phyloP scores from a whole-genome alignment of 2,797 vertebrate genomes.

The Tadarida brasiliensis region DNA sequence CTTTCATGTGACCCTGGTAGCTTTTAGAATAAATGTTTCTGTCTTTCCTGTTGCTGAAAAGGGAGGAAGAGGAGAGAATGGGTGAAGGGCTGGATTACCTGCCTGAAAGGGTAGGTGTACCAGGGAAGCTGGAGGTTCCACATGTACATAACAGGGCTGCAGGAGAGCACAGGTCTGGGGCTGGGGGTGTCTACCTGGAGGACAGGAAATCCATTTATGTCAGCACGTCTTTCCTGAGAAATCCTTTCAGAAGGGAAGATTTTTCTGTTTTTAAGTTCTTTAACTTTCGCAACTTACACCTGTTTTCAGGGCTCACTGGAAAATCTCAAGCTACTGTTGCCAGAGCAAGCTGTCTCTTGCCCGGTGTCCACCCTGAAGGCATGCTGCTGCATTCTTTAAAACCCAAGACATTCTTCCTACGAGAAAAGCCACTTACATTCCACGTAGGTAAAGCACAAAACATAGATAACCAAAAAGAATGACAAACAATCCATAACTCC shows the following conservation, averaged over 20 bases:
- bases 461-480: neutral
- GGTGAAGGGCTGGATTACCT: neutral
- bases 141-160: fast-evolving
- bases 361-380: neutral
- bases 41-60: neutral
- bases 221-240: neutral
- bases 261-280: neutral
- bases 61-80: neutral
- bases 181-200: neutral
- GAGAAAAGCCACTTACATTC: neutral
- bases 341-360: neutral
- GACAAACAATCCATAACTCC: neutral
- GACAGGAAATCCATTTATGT: neutral
- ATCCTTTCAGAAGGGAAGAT: neutral
- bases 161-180: neutral
- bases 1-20: neutral
- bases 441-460: neutral
- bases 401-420: neutral
- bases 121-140: no score
- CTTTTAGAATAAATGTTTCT: neutral
- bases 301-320: neutral
- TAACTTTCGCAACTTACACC: neutral
- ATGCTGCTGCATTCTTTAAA: neutral
- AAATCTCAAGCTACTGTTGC: neutral
- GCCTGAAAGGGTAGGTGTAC: neutral